These are phyloP conservation scores for Leptobrachium ailaonicum DNA, from an alignment of 2,113 vertebrate species.

Conservation along the genomic window DNA sequence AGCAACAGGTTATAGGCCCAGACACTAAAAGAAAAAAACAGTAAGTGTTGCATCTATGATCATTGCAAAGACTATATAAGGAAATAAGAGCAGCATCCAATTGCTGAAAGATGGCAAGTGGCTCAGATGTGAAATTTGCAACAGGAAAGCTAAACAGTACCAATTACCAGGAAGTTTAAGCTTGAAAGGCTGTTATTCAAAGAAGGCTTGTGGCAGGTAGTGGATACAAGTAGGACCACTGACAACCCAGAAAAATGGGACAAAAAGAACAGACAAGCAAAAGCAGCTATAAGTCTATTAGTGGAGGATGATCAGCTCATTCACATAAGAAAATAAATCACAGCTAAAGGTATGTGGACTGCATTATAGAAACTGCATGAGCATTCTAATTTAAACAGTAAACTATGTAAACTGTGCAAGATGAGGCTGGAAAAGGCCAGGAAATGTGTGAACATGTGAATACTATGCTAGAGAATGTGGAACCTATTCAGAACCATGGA, in stretches of 20 bases:
- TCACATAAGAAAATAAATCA: neutral
- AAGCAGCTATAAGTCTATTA: neutral
- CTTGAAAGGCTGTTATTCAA: neutral
- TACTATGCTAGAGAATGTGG: neutral
- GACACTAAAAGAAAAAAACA: neutral
- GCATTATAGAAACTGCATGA: neutral
- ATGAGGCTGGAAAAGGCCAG: neutral
- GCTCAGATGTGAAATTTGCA: conserved; percentile 7
- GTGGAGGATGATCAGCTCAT: conserved; percentile 17
- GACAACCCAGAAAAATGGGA: neutral
- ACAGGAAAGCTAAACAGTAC: neutral
- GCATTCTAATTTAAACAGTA: conserved; percentile 7
- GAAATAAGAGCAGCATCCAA: conserved; percentile 1
- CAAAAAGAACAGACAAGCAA: conserved; percentile 3
- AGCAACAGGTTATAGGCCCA: neutral
- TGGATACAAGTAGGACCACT: neutral
- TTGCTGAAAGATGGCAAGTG: neutral
- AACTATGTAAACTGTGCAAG: neutral
- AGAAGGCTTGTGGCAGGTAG: neutral
- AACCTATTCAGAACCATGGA: neutral
- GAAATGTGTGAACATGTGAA: neutral
- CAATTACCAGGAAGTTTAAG: conserved; percentile 2
- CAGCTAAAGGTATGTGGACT: conserved; percentile 9
- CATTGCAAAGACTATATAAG: neutral
- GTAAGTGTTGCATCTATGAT: neutral